Evolutionary conservation across 2,888 invertebrate genomes (phyloP).

Genomic region (Panopea generosa): DNA sequence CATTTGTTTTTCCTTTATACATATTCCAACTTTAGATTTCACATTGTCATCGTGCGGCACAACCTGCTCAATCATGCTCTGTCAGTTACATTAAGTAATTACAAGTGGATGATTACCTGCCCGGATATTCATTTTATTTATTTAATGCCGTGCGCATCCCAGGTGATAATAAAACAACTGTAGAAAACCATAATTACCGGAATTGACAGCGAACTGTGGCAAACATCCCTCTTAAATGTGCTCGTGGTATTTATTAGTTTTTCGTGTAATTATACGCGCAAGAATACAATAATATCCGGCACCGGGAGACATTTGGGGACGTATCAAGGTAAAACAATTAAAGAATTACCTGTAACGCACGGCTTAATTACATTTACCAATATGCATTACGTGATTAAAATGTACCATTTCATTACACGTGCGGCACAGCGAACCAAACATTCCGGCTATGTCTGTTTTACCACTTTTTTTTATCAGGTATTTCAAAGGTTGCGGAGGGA

Average conservation of each 20-base stretch:
- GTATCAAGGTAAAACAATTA: slow-evolving; percentile 9
- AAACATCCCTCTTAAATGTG: slow-evolving; percentile 7
- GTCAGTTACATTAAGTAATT: slow-evolving; percentile 55
- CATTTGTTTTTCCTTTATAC: too few relatives aligned
- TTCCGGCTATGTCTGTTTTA: too few relatives aligned
- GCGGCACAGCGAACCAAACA: too few relatives aligned
- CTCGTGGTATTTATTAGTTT: slow-evolving; percentile 10
- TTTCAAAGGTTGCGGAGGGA: slow-evolving; percentile 7
- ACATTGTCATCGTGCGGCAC: background rate
- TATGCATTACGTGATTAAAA: slow-evolving; percentile 14
- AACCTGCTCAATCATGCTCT: background rate
- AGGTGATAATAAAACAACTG: slow-evolving; percentile 1
- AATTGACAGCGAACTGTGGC: slow-evolving; percentile 22
- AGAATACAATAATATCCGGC: background rate
- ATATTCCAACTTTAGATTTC: too few relatives aligned
- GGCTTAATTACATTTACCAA: slow-evolving; percentile 10
- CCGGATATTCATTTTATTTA: slow-evolving; percentile 11
- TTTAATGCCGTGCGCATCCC: slow-evolving; percentile 6
- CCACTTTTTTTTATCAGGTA: slow-evolving; percentile 7
- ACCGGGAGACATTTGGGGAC: background rate
- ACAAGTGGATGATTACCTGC: slow-evolving; percentile 48
- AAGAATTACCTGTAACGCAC: slow-evolving; percentile 4
- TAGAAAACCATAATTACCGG: slow-evolving; percentile 12
- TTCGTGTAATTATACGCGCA: background rate
- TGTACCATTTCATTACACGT: background rate